These are phyloP conservation scores for Zoanthus sansibaricus DNA, from an alignment of 92 coral and sea anemone species.

Conservation along the genomic window DNA sequence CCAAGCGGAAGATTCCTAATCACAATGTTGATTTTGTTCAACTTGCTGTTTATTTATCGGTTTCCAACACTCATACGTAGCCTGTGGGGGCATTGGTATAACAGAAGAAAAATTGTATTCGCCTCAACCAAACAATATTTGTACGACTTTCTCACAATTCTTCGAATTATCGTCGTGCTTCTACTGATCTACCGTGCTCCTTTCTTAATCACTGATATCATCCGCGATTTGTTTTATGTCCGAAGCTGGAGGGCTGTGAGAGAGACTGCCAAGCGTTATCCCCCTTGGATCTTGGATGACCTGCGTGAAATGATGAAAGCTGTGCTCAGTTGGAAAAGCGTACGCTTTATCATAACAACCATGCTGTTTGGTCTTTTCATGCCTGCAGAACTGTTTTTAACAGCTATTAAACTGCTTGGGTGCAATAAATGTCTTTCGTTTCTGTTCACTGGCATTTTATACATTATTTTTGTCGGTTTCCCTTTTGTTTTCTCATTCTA, in stretches of 20 bases:
- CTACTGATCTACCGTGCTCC: conserved; percentile 93
- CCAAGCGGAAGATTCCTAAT: conserved; percentile 85
- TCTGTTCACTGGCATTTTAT: conserved; percentile 67
- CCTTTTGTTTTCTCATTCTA: conserved; percentile 85
- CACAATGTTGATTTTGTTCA: conserved; percentile 70
- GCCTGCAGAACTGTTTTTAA: conserved; percentile 94
- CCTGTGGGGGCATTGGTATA: conserved; percentile 92
- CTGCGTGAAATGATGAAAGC: conserved; percentile 59
- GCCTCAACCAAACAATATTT: conserved; percentile 81
- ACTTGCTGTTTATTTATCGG: conserved; percentile 86
- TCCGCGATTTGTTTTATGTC: conserved; percentile 82
- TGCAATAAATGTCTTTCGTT: conserved; percentile 64
- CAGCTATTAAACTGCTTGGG: conserved; percentile 75
- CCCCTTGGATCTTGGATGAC: conserved; percentile 75
- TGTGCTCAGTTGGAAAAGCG: conserved; percentile 86
- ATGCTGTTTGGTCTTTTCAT: conserved; percentile 90
- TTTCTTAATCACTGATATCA: conserved; percentile 84
- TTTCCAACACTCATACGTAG: conserved; percentile 82
- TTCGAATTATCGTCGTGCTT: conserved; percentile 78
- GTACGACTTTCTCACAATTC: conserved; percentile 77
- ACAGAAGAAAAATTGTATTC: conserved; percentile 86
- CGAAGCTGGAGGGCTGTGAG: conserved; percentile 98
- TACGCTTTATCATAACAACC: conserved; percentile 89
- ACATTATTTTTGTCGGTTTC: conserved; percentile 76
- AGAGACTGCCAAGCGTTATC: conserved; percentile 88